These are phyloP conservation scores for Python bivittatus DNA, from an alignment of 2,113 vertebrate genomes.

Conservation along the genomic window DNA sequence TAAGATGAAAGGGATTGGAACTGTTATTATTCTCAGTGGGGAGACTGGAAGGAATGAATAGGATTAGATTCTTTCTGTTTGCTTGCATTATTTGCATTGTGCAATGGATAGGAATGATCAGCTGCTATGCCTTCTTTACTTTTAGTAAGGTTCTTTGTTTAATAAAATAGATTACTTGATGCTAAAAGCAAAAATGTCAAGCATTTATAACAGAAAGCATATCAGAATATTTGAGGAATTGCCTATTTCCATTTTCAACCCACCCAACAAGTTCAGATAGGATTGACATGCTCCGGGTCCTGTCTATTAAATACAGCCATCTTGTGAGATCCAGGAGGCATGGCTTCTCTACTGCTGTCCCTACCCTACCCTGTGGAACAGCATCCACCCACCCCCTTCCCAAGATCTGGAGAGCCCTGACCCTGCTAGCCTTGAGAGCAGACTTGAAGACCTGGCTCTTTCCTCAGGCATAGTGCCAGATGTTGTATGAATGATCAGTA, in stretches of 20 bases:
- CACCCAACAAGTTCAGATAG: background rate
- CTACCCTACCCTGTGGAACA: background rate
- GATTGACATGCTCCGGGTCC: background rate
- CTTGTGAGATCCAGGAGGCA: too few relatives aligned
- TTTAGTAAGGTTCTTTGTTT: background rate
- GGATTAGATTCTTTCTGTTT: background rate
- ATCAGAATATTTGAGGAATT: background rate
- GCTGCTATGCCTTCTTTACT: background rate
- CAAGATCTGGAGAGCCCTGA: background rate
- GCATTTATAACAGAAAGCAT: background rate
- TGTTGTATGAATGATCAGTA: too few relatives aligned
- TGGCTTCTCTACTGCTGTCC: background rate
- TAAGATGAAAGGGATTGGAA: background rate
- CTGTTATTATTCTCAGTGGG: background rate
- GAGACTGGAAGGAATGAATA: background rate
- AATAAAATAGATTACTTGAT: conserved; percentile 2
- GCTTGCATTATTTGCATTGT: background rate
- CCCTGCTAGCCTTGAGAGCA: background rate
- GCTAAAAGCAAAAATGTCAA: background rate
- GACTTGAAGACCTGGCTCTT: background rate
- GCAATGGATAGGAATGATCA: background rate
- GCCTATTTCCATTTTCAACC: background rate
- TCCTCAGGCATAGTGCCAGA: too few relatives aligned
- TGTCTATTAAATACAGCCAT: background rate
- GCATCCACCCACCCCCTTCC: background rate